phyloP scores from a whole-genome alignment of 2,797 vertebrate species.

The Sebastes itinus region DNA sequence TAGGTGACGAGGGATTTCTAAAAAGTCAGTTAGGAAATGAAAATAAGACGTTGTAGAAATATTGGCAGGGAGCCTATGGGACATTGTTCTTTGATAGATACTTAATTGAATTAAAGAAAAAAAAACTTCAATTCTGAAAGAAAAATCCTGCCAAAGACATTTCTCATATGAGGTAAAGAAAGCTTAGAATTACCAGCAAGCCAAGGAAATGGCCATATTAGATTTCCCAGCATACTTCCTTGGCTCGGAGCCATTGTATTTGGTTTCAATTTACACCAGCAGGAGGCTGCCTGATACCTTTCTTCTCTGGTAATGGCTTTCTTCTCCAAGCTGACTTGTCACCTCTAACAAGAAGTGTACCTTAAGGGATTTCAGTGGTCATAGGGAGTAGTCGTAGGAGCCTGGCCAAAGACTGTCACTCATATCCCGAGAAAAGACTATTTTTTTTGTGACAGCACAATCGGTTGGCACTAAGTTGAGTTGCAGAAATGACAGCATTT shows the following conservation, averaged over 20 bases:
- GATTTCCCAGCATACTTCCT: slow-evolving; percentile 65
- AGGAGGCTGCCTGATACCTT: slow-evolving; percentile 72
- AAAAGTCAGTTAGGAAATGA: slow-evolving; percentile 13
- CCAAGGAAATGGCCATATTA: slow-evolving; percentile 57
- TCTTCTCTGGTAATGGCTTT: slow-evolving; percentile 76
- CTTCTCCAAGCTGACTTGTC: slow-evolving; percentile 67
- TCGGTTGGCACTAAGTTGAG: slow-evolving; percentile 59
- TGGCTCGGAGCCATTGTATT: slow-evolving; percentile 75
- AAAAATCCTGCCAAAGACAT: slow-evolving; percentile 15
- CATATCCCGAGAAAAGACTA: slow-evolving; percentile 53
- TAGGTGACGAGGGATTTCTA: slow-evolving; percentile 42
- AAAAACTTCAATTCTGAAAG: slow-evolving; percentile 8
- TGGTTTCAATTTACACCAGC: slow-evolving; percentile 76
- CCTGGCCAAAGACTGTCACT: slow-evolving; percentile 65
- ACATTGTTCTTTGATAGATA: slow-evolving; percentile 14
- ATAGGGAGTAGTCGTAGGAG: slow-evolving; percentile 51
- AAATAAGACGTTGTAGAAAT: slow-evolving; percentile 16
- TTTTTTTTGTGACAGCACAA: slow-evolving; percentile 58
- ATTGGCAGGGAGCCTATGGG: background rate
- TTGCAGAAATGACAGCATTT: slow-evolving; percentile 70
- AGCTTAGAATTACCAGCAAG: slow-evolving; percentile 57
- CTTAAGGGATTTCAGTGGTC: slow-evolving; percentile 66
- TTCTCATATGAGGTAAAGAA: slow-evolving; percentile 45
- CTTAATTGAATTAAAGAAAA: slow-evolving; percentile 11
- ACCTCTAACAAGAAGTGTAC: slow-evolving; percentile 73